Evolutionary conservation across 2,797 vertebrate genomes (phyloP).

Genomic region (Pseudochaenichthys georgianus): DNA sequence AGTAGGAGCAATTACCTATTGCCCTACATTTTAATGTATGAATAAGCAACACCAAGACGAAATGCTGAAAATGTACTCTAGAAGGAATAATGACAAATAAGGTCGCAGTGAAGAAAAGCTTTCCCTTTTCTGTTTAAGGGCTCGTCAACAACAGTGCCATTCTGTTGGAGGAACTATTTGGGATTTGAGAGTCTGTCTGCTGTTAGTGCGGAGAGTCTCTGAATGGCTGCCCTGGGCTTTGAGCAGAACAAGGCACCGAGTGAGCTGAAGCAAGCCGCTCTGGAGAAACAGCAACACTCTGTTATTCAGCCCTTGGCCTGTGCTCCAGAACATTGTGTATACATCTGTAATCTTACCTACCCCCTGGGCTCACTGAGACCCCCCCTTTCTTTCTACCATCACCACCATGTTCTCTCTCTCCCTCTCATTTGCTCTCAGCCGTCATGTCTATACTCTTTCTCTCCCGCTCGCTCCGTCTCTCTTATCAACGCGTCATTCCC

Average conservation of each 20-base stretch:
- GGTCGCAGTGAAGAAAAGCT: conserved; percentile 20
- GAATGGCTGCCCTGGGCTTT: conserved; percentile 81
- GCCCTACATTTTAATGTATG: conserved; percentile 42
- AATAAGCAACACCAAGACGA: conserved; percentile 16
- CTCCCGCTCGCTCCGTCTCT: conserved; percentile 45
- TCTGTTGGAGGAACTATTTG: conserved; percentile 70
- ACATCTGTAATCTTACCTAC: conserved; percentile 82
- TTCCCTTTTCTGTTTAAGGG: conserved; percentile 34
- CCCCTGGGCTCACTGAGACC: conserved; percentile 69
- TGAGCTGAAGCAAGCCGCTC: conserved; percentile 76
- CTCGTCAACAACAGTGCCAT: conserved; percentile 58
- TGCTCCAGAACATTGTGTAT: conserved; percentile 82
- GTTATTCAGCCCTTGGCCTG: conserved; percentile 80
- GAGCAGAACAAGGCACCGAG: conserved; percentile 75
- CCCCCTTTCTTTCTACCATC: conserved; percentile 26
- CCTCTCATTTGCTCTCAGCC: conserved; percentile 52
- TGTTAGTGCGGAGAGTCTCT: conserved; percentile 69
- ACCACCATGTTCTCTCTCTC: conserved; percentile 43
- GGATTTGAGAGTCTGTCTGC: conserved; percentile 65
- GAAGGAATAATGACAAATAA: conserved; percentile 46
- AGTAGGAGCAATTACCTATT: conserved; percentile 56
- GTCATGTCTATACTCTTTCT: conserved; percentile 55
- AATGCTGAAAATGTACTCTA: conserved; percentile 13
- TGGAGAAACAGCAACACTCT: conserved; percentile 77
- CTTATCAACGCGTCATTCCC: conserved; percentile 67